Evolutionary conservation across 2,888 invertebrate species (phyloP), one percentile per base, ranked within the genome.

Genomic region (Nomada lathburiana): DNA sequence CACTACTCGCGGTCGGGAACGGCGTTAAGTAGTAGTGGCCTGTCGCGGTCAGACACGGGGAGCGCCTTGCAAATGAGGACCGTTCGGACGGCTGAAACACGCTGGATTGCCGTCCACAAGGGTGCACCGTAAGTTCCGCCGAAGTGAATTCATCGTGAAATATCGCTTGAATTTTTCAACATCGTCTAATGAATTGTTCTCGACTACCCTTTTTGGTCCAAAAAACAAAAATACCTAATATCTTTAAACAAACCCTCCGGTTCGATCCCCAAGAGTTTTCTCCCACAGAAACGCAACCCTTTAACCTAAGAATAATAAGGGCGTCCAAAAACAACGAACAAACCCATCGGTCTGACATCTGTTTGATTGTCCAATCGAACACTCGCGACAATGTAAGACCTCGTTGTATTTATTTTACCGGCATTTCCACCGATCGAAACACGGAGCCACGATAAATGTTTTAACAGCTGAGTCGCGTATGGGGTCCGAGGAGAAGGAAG

Each of bases 21-120:
- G n/a, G 18, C 13, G 53, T 75, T 75, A 69, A 80, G 76, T 79
- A 69, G 80, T 76, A 47, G 57, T 50, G 74, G 47, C 11, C 64
- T 16, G 65, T 36, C 55, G 68, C 75, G 83, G 72, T 82, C 85
- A 76, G 84, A 59, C 86, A 53, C 26, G 53, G 57, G 50, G 23
- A 71, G 53, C 67, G 59, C 79, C 80, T 84, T 64, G 63, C 53
- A 75, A 77, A 84, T 67, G 81, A 65, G 64, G 26, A 73, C 62
- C 76, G 59, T 4, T 36, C 53, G 26, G 53, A 63, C 75, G 42
- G 36, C 70, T 23, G 23, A 44, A 76, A 72, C 53, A 74, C 36
- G n/a, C 53, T 57, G 68, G 55, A 63, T 73, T 72, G 53, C 76
- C 64, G 55, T 60, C 47, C 53, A 29, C 29, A 57, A 83, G 42